These are phyloP conservation scores for Ormyrus nitidulus DNA, from an alignment of 2,888 invertebrate species.

Conservation along the genomic window DNA sequence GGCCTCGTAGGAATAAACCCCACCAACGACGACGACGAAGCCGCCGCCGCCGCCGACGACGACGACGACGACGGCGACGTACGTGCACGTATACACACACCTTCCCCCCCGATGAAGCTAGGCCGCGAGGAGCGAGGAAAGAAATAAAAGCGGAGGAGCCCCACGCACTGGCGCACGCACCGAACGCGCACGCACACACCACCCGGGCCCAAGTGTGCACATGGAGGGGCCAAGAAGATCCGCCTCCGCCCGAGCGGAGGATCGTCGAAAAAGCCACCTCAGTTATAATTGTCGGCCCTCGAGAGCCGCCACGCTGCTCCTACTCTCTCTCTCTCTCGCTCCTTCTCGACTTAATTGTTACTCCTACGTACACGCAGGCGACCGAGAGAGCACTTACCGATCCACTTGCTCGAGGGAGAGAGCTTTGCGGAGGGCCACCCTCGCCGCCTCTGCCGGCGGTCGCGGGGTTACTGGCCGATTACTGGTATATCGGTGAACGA, in stretches of 20 bases:
- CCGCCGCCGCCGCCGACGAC: neutral
- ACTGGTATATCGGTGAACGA: neutral
- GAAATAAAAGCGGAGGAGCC: constrained; percentile 25
- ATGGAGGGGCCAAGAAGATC: constrained; percentile 61
- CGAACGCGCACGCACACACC: neutral
- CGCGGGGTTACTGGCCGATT: neutral
- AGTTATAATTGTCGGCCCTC: constrained; percentile 75
- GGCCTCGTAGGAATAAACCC: constrained; percentile 43
- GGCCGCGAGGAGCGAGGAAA: neutral
- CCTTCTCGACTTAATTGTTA: constrained; percentile 42
- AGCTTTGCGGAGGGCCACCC: neutral
- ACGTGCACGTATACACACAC: constrained; percentile 22
- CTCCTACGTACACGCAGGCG: constrained; percentile 22
- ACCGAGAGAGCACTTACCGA: too few relatives aligned
- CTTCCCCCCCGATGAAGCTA: constrained; percentile 22
- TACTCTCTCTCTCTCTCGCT: too few relatives aligned
- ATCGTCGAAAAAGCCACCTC: constrained; percentile 72
- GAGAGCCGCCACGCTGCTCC: constrained; percentile 64
- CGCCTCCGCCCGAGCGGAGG: constrained; percentile 70
- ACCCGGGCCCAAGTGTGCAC: constrained; percentile 17
- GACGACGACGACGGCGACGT: constrained; percentile 43
- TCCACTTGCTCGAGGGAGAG: too few relatives aligned
- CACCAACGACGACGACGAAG: constrained; percentile 37
- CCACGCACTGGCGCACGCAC: neutral
- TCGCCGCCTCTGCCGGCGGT: neutral